A percentile compares a stretch with the other conserved stretches of the same genome.
Evolutionary conservation across 2,113 vertebrate genomes (phyloP).

Genomic region (Xenopus tropicalis): UCB_Xtro_10.0 CM004446.2:144877001-144877500

Average conservation of each 20-base stretch:
- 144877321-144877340: background rate
- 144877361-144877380: background rate
- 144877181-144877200: slow-evolving; percentile 6
- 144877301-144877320: background rate
- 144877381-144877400: background rate
- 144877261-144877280: background rate
- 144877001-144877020: too few relatives aligned
- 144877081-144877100: too few relatives aligned
- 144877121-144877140: too few relatives aligned
- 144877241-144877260: background rate
- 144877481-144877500: too few relatives aligned
- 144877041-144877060: too few relatives aligned
- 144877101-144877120: too few relatives aligned
- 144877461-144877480: too few relatives aligned
- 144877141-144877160: background rate
- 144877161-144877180: background rate
- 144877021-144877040: too few relatives aligned
- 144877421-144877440: background rate
- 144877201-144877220: background rate
- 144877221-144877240: background rate
- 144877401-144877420: background rate
- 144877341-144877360: background rate
- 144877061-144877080: too few relatives aligned
- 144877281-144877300: background rate
- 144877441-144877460: background rate